Conservation (phyloP, 2,888 invertebrate species). For the Mimumesa dahlbomi region DNA sequence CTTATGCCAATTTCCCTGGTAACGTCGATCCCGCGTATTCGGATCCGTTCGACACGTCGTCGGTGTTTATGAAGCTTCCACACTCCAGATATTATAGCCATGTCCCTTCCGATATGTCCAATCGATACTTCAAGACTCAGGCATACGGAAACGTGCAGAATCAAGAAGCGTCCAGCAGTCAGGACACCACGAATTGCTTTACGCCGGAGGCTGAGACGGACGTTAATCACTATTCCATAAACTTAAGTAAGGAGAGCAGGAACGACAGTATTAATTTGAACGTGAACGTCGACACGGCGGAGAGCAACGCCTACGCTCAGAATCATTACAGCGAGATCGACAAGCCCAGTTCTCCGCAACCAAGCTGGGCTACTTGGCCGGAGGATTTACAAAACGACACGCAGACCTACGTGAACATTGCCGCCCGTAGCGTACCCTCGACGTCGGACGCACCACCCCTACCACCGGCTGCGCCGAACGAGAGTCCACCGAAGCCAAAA, state of each 20-base stretch:
- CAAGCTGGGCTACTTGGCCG: constrained; percentile 71
- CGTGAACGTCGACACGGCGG: constrained; percentile 58
- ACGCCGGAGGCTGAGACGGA: constrained; percentile 48
- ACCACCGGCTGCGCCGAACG: constrained; percentile 72
- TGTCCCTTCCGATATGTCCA: constrained; percentile 75
- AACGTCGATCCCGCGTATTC: constrained; percentile 65
- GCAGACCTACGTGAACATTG: constrained; percentile 73
- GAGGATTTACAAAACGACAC: constrained; percentile 70
- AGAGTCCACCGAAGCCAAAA: constrained; percentile 71
- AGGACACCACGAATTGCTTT: constrained; percentile 47
- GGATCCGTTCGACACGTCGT: constrained; percentile 87
- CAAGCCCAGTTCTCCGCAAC: constrained; percentile 58
- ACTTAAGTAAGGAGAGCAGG: constrained; percentile 69
- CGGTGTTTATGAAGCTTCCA: constrained; percentile 75
- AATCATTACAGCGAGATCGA: constrained; percentile 76
- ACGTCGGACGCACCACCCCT: constrained; percentile 49
- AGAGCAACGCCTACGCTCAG: constrained; percentile 55
- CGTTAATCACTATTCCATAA: constrained; percentile 66
- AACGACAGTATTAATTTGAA: constrained; percentile 72
- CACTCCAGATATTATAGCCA: constrained; percentile 80
- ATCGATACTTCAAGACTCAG: constrained; percentile 65
- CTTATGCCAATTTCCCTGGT: constrained; percentile 75
- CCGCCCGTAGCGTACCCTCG: constrained; percentile 41
- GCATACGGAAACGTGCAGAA: constrained; percentile 72
- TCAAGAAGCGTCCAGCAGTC: constrained; percentile 45